phyloP scores from a whole-genome alignment of 2,888 invertebrate genomes.

The Morinoia aosen region DNA sequence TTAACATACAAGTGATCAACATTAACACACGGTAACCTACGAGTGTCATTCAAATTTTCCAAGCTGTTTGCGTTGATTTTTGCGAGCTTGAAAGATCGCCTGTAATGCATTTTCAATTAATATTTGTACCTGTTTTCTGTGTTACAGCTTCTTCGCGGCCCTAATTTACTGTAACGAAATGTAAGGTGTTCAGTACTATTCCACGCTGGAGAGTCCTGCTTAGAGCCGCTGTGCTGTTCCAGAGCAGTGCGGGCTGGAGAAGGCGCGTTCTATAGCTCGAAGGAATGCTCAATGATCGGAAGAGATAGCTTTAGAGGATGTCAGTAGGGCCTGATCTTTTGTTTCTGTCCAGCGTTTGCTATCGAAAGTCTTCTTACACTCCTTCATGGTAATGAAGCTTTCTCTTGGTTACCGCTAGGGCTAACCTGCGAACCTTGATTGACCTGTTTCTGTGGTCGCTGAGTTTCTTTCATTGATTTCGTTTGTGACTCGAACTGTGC shows the following conservation, averaged over 20 bases:
- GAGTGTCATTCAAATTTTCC: background rate
- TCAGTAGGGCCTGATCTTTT: background rate
- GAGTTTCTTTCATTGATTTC: background rate
- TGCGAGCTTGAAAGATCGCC: background rate
- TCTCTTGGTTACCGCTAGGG: background rate
- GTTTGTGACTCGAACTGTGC: background rate
- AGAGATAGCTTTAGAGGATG: constrained; percentile 18
- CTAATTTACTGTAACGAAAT: background rate
- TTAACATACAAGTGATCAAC: too few relatives aligned
- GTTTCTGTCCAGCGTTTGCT: background rate
- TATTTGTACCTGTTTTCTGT: background rate
- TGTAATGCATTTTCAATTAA: background rate
- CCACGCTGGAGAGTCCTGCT: background rate
- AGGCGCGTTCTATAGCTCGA: background rate
- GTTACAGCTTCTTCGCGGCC: background rate
- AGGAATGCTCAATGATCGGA: background rate
- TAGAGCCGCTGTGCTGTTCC: background rate
- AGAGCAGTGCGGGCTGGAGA: background rate
- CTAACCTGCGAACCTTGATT: background rate
- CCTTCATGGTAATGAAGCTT: constrained; percentile 2
- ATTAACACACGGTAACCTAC: too few relatives aligned
- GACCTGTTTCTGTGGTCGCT: background rate
- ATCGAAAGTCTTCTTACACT: background rate
- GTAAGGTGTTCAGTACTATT: background rate
- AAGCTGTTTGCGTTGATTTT: background rate